phyloP scores from a whole-genome alignment of 2,113 vertebrate species.

The Trochalopteron elliotii region DNA sequence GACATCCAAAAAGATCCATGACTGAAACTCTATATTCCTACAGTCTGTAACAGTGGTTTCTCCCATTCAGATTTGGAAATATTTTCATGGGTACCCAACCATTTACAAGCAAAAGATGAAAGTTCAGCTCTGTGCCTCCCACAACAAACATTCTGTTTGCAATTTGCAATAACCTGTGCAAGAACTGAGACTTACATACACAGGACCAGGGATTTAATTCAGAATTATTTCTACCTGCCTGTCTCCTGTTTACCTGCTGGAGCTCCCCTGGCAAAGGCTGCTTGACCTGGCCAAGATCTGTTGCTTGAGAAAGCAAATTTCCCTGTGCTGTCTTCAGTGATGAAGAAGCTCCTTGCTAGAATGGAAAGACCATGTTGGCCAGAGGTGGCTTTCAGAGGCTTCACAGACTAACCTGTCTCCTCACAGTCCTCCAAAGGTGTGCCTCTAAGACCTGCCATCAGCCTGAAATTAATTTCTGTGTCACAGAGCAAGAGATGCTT shows the following conservation, averaged over 20 bases:
- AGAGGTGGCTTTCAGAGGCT: background rate
- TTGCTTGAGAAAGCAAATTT: background rate
- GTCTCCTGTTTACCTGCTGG: background rate
- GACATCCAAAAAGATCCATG: background rate
- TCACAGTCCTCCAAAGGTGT: background rate
- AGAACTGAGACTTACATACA: background rate
- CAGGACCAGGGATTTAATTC: background rate
- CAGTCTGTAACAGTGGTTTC: background rate
- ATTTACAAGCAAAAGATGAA: background rate
- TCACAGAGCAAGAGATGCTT: background rate
- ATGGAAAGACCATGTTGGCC: background rate
- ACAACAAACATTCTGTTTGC: background rate
- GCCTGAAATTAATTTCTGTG: background rate
- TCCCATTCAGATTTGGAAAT: background rate
- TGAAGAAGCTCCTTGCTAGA: background rate
- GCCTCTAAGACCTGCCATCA: background rate
- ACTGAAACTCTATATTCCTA: background rate
- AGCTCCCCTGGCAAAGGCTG: background rate
- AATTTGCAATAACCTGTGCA: background rate
- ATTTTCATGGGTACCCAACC: background rate
- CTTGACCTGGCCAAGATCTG: background rate
- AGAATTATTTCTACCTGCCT: background rate
- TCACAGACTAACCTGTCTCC: accelerated
- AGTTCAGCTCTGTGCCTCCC: background rate
- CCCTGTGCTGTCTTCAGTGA: background rate